Percentiles rank a stretch among this genome's conserved stretches.
Evolutionary conservation across 2,888 invertebrate species (phyloP).

Genomic region (Rhagonycha fulva): DNA sequence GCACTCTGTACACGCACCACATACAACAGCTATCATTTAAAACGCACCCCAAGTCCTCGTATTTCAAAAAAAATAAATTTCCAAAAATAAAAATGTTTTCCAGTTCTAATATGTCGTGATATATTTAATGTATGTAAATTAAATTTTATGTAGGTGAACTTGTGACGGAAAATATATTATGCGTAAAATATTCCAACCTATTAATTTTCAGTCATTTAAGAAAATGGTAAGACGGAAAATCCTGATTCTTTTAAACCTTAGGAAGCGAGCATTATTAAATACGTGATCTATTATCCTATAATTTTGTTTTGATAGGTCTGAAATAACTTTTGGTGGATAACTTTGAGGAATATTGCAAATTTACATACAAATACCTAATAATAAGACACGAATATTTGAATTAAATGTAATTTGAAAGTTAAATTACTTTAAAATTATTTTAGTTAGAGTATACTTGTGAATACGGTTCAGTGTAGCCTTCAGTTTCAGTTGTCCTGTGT

Average conservation of each 20-base stretch:
- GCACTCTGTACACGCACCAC: too few relatives aligned
- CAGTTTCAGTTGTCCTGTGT: neutral
- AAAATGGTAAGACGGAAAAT: neutral
- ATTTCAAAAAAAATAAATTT: too few relatives aligned
- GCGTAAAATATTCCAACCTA: neutral
- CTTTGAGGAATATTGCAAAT: slow-evolving; percentile 25
- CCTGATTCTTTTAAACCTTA: neutral
- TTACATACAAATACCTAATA: slow-evolving; percentile 48
- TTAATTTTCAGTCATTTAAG: neutral
- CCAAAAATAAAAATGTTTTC: neutral
- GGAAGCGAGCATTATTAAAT: neutral
- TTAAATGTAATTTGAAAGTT: slow-evolving; percentile 42
- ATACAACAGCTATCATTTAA: too few relatives aligned
- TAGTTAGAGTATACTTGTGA: neutral
- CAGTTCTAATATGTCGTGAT: neutral
- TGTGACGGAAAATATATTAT: neutral
- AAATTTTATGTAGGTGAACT: neutral
- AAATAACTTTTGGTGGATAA: neutral
- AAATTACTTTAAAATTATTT: slow-evolving; percentile 44
- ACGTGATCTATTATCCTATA: neutral
- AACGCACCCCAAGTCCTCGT: too few relatives aligned
- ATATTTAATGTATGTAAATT: neutral
- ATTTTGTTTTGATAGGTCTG: neutral
- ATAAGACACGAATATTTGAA: slow-evolving; percentile 41
- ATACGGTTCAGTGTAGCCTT: neutral